A percentile compares a stretch with the other conserved stretches of the same genome.
phyloP scores from a whole-genome alignment of 2,888 invertebrate genomes.

The Nipponacmea schrenckii region DNA sequence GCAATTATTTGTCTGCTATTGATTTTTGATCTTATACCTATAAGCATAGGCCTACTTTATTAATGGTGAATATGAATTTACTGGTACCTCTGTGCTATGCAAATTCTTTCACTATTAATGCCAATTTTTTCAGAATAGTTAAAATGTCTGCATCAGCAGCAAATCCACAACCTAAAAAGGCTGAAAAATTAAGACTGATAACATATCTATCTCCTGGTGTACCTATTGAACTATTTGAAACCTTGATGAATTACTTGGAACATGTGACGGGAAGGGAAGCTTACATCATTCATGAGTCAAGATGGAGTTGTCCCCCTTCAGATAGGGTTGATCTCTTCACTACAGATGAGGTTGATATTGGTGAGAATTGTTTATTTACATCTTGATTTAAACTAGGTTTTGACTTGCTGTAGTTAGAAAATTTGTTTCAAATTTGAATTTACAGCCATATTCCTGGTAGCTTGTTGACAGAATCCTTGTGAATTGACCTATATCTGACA shows the following conservation, averaged over 20 bases:
- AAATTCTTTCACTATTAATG: too few species aligned
- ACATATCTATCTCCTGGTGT: slow-evolving; percentile 76
- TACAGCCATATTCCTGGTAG: too few species aligned
- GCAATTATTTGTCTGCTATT: too few species aligned
- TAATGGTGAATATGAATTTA: too few species aligned
- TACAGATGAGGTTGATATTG: slow-evolving; percentile 72
- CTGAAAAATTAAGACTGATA: slow-evolving; percentile 69
- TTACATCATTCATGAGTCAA: slow-evolving; percentile 74
- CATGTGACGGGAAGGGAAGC: slow-evolving; percentile 70
- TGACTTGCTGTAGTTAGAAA: not conserved
- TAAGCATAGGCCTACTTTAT: too few species aligned
- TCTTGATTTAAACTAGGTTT: not conserved
- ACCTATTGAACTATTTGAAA: slow-evolving; percentile 74
- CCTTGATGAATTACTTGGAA: slow-evolving; percentile 73
- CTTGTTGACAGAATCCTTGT: too few species aligned
- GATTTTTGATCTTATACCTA: too few species aligned
- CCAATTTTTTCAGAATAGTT: too few species aligned
- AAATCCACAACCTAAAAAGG: not conserved
- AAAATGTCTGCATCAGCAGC: not conserved
- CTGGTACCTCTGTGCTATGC: too few species aligned
- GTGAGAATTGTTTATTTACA: slow-evolving; percentile 62
- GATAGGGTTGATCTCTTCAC: slow-evolving; percentile 73
- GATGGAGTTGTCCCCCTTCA: slow-evolving; percentile 70
- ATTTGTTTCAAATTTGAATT: too few species aligned
- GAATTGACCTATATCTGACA: too few species aligned